Evolutionary conservation across 2,888 invertebrate species (phyloP).

Genomic region (Polyommatus icarus): DNA sequence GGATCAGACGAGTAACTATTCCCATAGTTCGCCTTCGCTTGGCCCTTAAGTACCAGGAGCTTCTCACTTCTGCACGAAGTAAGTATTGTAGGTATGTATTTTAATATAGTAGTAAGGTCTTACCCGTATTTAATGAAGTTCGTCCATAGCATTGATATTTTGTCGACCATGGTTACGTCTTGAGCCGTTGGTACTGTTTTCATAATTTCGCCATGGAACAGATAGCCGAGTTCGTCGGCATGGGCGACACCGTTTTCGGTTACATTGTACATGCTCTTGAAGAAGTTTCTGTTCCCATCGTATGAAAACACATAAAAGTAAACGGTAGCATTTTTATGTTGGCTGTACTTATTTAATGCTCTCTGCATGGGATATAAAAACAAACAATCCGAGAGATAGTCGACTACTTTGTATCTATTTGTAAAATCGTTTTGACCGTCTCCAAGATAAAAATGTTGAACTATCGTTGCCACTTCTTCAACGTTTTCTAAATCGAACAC

Average conservation of each 20-base stretch:
- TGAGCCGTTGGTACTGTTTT: slow-evolving; percentile 38
- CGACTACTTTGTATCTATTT: slow-evolving; percentile 43
- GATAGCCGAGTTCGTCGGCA: slow-evolving; percentile 52
- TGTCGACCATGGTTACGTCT: slow-evolving; percentile 47
- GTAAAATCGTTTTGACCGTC: slow-evolving; percentile 35
- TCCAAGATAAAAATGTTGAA: slow-evolving; percentile 39
- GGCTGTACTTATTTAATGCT: slow-evolving; percentile 44
- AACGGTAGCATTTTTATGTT: slow-evolving; percentile 43
- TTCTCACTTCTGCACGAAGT: no score
- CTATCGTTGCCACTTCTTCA: slow-evolving; percentile 33
- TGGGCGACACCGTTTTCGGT: slow-evolving; percentile 46
- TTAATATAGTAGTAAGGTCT: background rate
- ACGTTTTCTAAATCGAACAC: slow-evolving; percentile 35
- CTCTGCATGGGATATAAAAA: slow-evolving; percentile 52
- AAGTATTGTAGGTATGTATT: background rate
- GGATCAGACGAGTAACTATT: no score
- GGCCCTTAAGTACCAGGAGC: no score
- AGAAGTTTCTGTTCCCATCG: slow-evolving; percentile 46
- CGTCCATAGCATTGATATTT: slow-evolving; percentile 44
- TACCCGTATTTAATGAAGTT: slow-evolving; percentile 25
- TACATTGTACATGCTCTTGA: slow-evolving; percentile 35
- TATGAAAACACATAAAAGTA: slow-evolving; percentile 51
- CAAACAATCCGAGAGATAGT: slow-evolving; percentile 54
- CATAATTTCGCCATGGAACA: slow-evolving; percentile 45
- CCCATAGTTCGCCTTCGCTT: no score